Evolutionary conservation across 2,888 invertebrate species (phyloP).

Genomic region (Caenorhabditis sp.): DNA sequence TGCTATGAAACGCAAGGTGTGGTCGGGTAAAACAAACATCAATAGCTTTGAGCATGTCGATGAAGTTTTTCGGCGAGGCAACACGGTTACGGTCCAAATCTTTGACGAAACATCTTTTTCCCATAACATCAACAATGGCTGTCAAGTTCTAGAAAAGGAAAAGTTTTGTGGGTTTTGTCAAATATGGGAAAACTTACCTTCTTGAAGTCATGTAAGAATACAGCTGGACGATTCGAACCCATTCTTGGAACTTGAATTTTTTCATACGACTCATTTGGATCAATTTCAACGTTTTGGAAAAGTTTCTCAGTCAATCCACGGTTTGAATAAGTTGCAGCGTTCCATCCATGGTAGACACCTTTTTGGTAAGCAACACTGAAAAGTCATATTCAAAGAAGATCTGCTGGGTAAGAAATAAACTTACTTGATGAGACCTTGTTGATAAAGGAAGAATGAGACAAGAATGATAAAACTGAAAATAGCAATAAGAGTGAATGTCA

Average conservation of each 20-base stretch:
- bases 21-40: slow-evolving; percentile 76
- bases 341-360: slow-evolving; percentile 56
- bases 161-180: neutral
- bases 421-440: slow-evolving; percentile 52
- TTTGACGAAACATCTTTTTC: slow-evolving; percentile 87
- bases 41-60: slow-evolving; percentile 78
- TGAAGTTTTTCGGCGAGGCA: slow-evolving; percentile 75
- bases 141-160: slow-evolving; percentile 76
- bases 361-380: slow-evolving; percentile 51
- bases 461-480: slow-evolving; percentile 47
- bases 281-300: slow-evolving; percentile 65
- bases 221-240: slow-evolving; percentile 82
- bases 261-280: slow-evolving; percentile 78
- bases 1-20: neutral
- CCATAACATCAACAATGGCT: slow-evolving; percentile 82
- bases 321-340: slow-evolving; percentile 51
- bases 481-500: slow-evolving; percentile 45
- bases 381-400: neutral
- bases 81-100: slow-evolving; percentile 77
- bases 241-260: slow-evolving; percentile 87
- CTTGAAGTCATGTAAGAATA: slow-evolving; percentile 91
- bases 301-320: slow-evolving; percentile 54
- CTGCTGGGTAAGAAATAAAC: neutral
- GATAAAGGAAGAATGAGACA: slow-evolving; percentile 51
- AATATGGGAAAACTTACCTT: slow-evolving; percentile 73